These are phyloP conservation scores for Thaleichthys pacificus DNA, from an alignment of 2,797 vertebrate species.

Conservation along the genomic window DNA sequence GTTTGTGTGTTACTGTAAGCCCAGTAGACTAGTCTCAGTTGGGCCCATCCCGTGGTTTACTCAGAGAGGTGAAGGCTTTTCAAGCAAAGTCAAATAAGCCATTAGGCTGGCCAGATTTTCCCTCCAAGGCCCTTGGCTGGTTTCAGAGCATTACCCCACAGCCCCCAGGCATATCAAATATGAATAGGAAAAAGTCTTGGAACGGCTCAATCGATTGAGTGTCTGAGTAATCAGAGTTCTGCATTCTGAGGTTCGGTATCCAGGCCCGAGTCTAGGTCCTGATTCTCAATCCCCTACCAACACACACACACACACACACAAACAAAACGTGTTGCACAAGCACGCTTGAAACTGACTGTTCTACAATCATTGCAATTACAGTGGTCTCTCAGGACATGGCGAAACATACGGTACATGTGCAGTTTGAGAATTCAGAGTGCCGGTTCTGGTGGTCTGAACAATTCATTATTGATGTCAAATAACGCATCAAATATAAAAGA, in stretches of 20 bases:
- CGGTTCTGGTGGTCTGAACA: slow-evolving; percentile 50
- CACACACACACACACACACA: slow-evolving; percentile 11
- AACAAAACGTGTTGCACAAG: slow-evolving; percentile 5
- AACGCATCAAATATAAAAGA: slow-evolving; percentile 66
- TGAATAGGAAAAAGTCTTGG: slow-evolving; percentile 71
- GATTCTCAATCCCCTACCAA: slow-evolving; percentile 8
- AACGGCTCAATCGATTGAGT: slow-evolving; percentile 67
- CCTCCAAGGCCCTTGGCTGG: slow-evolving; percentile 48
- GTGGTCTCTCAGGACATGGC: slow-evolving; percentile 42
- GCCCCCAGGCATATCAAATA: slow-evolving; percentile 74
- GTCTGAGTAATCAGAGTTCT: slow-evolving; percentile 72
- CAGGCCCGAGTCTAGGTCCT: slow-evolving; percentile 26
- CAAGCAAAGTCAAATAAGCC: slow-evolving; percentile 48
- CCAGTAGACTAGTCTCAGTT: background rate
- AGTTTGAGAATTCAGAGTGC: slow-evolving; percentile 54
- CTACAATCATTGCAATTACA: background rate
- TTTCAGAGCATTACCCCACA: slow-evolving; percentile 64
- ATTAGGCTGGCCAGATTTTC: slow-evolving; percentile 69
- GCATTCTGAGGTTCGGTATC: slow-evolving; percentile 60
- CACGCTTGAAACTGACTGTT: slow-evolving; percentile 4
- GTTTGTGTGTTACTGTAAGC: background rate
- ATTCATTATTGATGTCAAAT: slow-evolving; percentile 68
- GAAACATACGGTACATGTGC: slow-evolving; percentile 44
- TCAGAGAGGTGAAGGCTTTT: slow-evolving; percentile 48
- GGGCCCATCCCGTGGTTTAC: slow-evolving; percentile 38